phyloP scores from a whole-genome alignment of 2,888 invertebrate genomes.

The Rhagonycha fulva region DNA sequence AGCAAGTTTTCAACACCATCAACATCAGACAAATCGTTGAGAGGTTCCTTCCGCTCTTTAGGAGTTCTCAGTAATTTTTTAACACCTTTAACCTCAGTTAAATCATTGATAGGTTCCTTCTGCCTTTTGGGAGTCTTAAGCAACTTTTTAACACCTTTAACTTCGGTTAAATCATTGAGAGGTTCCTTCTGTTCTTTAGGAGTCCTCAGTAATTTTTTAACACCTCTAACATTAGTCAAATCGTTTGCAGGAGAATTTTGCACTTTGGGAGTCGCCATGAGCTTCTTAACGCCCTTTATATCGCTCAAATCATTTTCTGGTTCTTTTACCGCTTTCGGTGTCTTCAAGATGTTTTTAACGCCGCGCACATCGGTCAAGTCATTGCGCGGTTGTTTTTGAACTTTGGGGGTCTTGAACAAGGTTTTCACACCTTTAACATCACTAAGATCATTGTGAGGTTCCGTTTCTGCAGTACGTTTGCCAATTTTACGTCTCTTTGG shows the following conservation, averaged over 20 bases:
- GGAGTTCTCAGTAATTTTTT: conserved; percentile 44
- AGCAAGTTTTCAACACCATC: conserved; percentile 44
- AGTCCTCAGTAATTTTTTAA: conserved; percentile 34
- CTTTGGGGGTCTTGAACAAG: conserved; percentile 49
- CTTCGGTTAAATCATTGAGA: conserved; percentile 23
- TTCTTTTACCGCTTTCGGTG: conserved; percentile 20
- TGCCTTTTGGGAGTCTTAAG: conserved; percentile 24
- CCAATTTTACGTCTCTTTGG: neutral
- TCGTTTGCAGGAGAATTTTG: conserved; percentile 50
- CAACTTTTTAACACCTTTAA: conserved; percentile 15
- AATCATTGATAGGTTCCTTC: conserved; percentile 46
- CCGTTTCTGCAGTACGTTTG: neutral
- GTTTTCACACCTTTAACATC: conserved; percentile 43
- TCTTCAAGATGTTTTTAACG: conserved; percentile 38
- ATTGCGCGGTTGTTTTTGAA: conserved; percentile 6
- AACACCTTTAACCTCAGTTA: conserved; percentile 53
- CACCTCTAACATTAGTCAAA: conserved; percentile 23
- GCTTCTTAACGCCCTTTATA: conserved; percentile 19
- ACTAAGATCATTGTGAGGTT: conserved; percentile 45
- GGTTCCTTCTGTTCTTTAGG: conserved; percentile 32
- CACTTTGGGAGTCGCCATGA: conserved; percentile 19
- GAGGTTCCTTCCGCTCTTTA: conserved; percentile 14
- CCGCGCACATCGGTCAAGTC: neutral
- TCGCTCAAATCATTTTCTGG: conserved; percentile 34
- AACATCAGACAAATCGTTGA: conserved; percentile 31